Evolutionary conservation across 2,888 invertebrate species (phyloP).

Genomic region (Oscheius sp.): DNA sequence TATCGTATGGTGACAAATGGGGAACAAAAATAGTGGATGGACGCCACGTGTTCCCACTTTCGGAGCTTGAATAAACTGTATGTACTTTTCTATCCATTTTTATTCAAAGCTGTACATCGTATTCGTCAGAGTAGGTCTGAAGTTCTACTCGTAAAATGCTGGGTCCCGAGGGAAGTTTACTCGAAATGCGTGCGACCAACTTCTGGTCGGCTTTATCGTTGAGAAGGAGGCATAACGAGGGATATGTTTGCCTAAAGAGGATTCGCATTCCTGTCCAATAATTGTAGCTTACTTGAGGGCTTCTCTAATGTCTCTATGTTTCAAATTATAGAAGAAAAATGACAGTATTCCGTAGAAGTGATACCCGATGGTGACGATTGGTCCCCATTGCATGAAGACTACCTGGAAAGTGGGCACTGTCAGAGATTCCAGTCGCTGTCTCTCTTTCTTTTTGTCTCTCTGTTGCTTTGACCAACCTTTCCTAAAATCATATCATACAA

Average conservation of each 20-base stretch:
- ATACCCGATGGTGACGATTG: slow-evolving; percentile 59
- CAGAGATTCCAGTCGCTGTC: neutral
- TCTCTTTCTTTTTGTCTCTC: neutral
- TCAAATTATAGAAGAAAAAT: slow-evolving; percentile 58
- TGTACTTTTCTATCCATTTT: too few species aligned
- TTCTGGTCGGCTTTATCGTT: too few species aligned
- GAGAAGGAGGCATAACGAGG: neutral
- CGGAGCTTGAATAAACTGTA: too few species aligned
- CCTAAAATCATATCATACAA: slow-evolving; percentile 55
- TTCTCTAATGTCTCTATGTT: slow-evolving; percentile 52
- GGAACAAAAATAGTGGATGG: too few species aligned
- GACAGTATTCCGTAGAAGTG: slow-evolving; percentile 55
- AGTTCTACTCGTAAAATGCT: too few species aligned
- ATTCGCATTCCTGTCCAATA: neutral
- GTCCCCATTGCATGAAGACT: slow-evolving; percentile 60
- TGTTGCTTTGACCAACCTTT: slow-evolving; percentile 33
- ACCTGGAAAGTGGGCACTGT: slow-evolving; percentile 33
- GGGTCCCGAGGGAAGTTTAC: too few species aligned
- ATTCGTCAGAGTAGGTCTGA: too few species aligned
- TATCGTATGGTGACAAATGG: too few species aligned
- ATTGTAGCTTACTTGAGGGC: slow-evolving; percentile 47
- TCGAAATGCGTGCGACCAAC: too few species aligned
- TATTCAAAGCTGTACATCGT: too few species aligned
- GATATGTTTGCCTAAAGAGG: slow-evolving; percentile 9
- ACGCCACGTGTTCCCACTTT: too few species aligned